phyloP scores from a whole-genome alignment of 53 echinoderm and acorn worm species.

The Echinometra lucunter region DNA sequence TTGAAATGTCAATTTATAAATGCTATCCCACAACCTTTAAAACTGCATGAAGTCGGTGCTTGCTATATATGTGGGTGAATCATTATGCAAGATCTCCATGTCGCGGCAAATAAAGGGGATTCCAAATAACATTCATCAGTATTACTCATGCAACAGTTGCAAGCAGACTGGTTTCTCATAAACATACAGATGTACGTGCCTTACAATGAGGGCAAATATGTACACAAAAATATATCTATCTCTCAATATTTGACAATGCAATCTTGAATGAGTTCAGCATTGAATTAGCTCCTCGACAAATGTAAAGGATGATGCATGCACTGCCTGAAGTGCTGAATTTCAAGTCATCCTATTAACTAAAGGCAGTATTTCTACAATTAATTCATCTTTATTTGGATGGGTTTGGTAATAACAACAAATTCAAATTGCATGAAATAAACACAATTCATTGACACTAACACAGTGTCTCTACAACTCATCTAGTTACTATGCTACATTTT shows the following conservation, averaged over 20 bases:
- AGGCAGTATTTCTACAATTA: too few species aligned
- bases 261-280: neutral
- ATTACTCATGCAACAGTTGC: conserved; percentile 31
- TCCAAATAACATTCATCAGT: neutral
- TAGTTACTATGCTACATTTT: too few species aligned
- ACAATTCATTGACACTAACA: too few species aligned
- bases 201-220: neutral
- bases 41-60: neutral
- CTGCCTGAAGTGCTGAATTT: neutral
- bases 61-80: neutral
- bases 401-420: too few species aligned
- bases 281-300: neutral
- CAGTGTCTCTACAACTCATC: too few species aligned
- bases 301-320: neutral
- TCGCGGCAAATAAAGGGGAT: neutral
- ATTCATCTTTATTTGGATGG: too few species aligned
- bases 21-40: neutral
- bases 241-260: neutral
- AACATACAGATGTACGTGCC: neutral
- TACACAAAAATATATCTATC: neutral
- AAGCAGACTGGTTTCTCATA: neutral
- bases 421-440: too few species aligned
- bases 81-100: neutral
- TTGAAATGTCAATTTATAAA: neutral
- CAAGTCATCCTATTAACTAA: neutral